These are phyloP conservation scores for Orycteropus afer DNA, from an alignment of 2,113 vertebrate genomes.

Conservation along the genomic window DNA sequence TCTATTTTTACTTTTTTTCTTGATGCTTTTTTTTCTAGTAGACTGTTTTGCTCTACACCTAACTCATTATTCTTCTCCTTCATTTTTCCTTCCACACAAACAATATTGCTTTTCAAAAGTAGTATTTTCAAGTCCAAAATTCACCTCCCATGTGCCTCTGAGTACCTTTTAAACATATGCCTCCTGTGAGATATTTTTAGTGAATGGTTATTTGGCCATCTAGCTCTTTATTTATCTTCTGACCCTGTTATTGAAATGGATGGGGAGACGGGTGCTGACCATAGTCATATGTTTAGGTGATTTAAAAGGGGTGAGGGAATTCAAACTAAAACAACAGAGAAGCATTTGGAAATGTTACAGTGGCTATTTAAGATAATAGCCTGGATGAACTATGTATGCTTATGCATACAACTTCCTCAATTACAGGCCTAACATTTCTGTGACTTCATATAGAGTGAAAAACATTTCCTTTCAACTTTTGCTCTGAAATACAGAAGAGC, in stretches of 20 bases:
- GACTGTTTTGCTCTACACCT: conserved; percentile 78
- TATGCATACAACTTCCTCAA: not conserved
- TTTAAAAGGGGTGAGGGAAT: not conserved
- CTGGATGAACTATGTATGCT: not conserved
- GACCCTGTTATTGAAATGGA: not conserved
- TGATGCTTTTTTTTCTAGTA: conserved; percentile 79
- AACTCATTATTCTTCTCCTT: conserved; percentile 78
- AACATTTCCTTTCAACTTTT: not conserved
- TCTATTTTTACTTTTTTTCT: conserved; percentile 64
- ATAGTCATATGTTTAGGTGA: not conserved
- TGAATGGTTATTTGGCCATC: not conserved
- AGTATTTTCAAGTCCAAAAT: conserved; percentile 75
- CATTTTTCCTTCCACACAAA: conserved; percentile 82
- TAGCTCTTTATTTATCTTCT: conserved; percentile 46
- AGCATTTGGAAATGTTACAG: not conserved
- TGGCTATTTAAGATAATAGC: not conserved
- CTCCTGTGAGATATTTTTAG: conserved; percentile 33
- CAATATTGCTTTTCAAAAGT: conserved; percentile 71
- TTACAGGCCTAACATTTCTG: not conserved
- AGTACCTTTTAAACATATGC: conserved; percentile 30
- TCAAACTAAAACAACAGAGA: not conserved
- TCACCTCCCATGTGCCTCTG: conserved; percentile 70
- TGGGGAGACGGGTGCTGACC: not conserved
- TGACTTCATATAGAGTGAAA: not conserved
- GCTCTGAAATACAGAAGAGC: not conserved